Base-by-base conservation (phyloP, 1,140 invertebrate genomes). In the Drosophila tristis region DNA sequence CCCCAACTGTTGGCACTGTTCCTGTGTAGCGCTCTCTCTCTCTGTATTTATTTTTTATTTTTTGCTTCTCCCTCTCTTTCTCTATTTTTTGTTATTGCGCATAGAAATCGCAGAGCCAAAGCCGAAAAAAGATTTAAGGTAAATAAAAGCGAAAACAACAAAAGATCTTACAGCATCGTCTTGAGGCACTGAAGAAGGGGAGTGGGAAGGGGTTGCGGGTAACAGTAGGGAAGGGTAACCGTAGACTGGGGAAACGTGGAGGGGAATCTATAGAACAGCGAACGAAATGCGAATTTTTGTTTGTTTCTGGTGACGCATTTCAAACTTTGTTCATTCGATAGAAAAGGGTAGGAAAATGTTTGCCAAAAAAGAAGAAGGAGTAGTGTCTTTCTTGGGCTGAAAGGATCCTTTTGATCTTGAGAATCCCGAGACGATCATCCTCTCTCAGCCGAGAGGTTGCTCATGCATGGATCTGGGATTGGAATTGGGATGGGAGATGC, bases 271-370 rank as follows among this genome's bases (percentile, higher is more conserved):
- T 35, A 35, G 31, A 35, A 35, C 31, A 35, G 9, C 31, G 9
- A 35, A 9, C 31, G 35, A 13, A 15, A 74, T 58, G 72, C 72
- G 54, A 65, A 67, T 56, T 55, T 70, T 50, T 47, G 11, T 43
- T 59, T 3, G 43, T 66, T 45, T 39, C 16, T 49, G 25, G 48
- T 65, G 61, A 75, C 61, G 72, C 61, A 66, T 49, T 74, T 50
- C 63, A 63, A 39, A 4, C 50, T 50, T 25, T 4, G 58, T 45
- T 20, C 35, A 31, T n/a, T 20, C 15, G 13, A 16, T n/a, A 16
- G 7, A 44, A 54, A 80, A 67, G 64, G 81, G 77, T 74, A 63
- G 45, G 20, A 51, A 72, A 80, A 74, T 63, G 56, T 44, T 60
- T 53, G 48, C 54, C 42, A 50, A 50, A 49, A 54, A 78, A 57